Percentiles rank a stretch among this genome's conserved stretches.
These are phyloP conservation scores for Apamea sordens DNA, from an alignment of 2,888 invertebrate species.

Conservation along the genomic window DNA sequence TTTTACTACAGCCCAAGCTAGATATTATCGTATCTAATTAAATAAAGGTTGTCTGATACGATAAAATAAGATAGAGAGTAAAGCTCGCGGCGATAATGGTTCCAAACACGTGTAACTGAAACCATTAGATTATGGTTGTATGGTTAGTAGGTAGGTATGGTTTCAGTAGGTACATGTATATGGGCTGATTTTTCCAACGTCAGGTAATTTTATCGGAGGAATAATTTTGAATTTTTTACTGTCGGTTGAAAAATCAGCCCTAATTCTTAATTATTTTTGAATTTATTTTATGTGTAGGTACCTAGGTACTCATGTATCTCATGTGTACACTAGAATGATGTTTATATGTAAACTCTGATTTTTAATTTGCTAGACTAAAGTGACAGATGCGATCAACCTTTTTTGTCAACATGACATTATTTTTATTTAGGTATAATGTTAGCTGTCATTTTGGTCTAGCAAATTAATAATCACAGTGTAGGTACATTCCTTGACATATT, in stretches of 20 bases:
- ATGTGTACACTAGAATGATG: not conserved
- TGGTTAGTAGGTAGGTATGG: not conserved
- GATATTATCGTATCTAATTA: not conserved
- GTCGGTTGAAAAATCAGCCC: too few species aligned
- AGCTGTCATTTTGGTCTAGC: too few species aligned
- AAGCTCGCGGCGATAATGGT: not conserved
- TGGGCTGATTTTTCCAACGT: too few species aligned
- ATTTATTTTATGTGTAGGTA: not conserved
- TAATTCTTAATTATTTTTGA: not conserved
- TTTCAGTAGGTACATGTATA: not conserved
- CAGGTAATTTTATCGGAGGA: too few species aligned
- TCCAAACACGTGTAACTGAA: not conserved
- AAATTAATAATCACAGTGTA: too few species aligned
- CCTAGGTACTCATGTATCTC: not conserved
- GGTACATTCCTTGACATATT: not conserved
- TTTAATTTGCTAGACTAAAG: too few species aligned
- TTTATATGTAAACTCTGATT: too few species aligned
- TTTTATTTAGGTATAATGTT: too few species aligned
- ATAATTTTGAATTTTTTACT: too few species aligned
- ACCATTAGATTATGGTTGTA: too few species aligned
- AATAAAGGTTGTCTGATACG: not conserved
- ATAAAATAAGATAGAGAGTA: constrained; percentile 6
- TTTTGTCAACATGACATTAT: too few species aligned
- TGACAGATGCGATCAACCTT: too few species aligned
- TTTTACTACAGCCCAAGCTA: not conserved